Evolutionary conservation across 2,888 invertebrate species (phyloP).

Genomic region (Elegia similella): DNA sequence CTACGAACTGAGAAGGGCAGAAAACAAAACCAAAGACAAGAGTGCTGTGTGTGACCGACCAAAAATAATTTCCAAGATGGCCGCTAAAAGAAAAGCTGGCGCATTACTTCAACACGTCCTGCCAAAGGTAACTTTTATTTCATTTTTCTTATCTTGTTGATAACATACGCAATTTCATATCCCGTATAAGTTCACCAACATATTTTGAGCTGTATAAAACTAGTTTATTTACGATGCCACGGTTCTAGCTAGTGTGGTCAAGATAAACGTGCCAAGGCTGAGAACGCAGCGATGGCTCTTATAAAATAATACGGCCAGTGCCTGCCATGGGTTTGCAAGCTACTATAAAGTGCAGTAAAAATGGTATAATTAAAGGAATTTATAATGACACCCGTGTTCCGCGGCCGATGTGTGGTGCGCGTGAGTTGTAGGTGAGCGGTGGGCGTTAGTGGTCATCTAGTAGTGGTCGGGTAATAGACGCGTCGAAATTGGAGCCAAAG

Average conservation of each 20-base stretch:
- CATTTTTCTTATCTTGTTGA: slow-evolving; percentile 45
- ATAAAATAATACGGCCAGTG: slow-evolving; percentile 49
- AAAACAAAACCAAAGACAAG: slow-evolving; percentile 58
- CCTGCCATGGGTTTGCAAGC: slow-evolving; percentile 36
- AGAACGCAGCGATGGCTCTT: slow-evolving; percentile 54
- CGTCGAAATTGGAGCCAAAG: slow-evolving; percentile 78
- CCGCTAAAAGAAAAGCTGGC: slow-evolving; percentile 88
- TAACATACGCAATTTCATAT: slow-evolving; percentile 32
- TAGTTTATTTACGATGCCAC: neutral
- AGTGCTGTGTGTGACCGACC: slow-evolving; percentile 62
- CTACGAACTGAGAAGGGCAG: slow-evolving; percentile 50
- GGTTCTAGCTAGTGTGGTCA: slow-evolving; percentile 33
- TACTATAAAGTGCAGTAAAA: slow-evolving; percentile 65
- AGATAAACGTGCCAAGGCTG: slow-evolving; percentile 56
- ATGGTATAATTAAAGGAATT: slow-evolving; percentile 74
- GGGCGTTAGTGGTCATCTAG: slow-evolving; percentile 33
- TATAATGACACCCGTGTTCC: slow-evolving; percentile 59
- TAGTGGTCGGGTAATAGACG: slow-evolving; percentile 53
- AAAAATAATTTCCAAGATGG: slow-evolving; percentile 78
- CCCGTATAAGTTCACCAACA: slow-evolving; percentile 21
- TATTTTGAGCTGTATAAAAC: slow-evolving; percentile 11
- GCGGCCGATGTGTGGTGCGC: slow-evolving; percentile 45
- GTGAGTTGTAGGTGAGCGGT: slow-evolving; percentile 24
- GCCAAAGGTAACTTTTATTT: slow-evolving; percentile 72
- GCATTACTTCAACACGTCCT: slow-evolving; percentile 86